Evolutionary conservation across 1,140 invertebrate genomes (phyloP), one percentile per base, ranked within the genome.

Genomic region (Sycophaga agraensis): DNA sequence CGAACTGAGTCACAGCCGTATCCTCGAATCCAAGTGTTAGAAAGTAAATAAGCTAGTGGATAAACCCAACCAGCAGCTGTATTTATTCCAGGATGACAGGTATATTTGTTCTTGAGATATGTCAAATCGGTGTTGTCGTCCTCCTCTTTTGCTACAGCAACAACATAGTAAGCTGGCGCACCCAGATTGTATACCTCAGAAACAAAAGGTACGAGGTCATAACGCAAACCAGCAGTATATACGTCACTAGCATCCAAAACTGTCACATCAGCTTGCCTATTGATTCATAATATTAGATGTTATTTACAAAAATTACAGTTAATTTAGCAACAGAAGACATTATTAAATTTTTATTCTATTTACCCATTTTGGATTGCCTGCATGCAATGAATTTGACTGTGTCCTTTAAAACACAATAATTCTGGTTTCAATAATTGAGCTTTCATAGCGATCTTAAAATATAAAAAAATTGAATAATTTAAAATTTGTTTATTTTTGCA

Each of bases 11-110:
- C 91, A 74, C 96, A 97, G 12, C 92, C 92, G 72, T 95, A 94
- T 2, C 92, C 88, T 21, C 95, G 82, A 63, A 98, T 96, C 88
- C 96, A 93, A 26, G 91, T 89, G 70, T 97, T 98, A 19, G 94
- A 93, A 14, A 98, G 86, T 0, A 98, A 84, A 73, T 94, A 96
- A 1, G 94, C 94, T 69, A 98, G 78, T 0, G 96, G 96, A 69
- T 97, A 91, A 0, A 98, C 86, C 96, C 96, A 99, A 4, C 96
- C 96, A 11, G 95, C 95, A 0, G 92, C 96, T 56, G 88, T 92
- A 58, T 91, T 91, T 19, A 98, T 91, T 24, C 94, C 94, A 1
- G 93, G 88, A 76, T 97, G 94, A 71, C 96, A 99, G 0, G 94
- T 94, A 68, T 90, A 85, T 75, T 94, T 83, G 80, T 91, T 91